These are phyloP conservation scores for Antidorcas marsupialis DNA, from an alignment of 2,113 vertebrate genomes.

Conservation along the genomic window DNA sequence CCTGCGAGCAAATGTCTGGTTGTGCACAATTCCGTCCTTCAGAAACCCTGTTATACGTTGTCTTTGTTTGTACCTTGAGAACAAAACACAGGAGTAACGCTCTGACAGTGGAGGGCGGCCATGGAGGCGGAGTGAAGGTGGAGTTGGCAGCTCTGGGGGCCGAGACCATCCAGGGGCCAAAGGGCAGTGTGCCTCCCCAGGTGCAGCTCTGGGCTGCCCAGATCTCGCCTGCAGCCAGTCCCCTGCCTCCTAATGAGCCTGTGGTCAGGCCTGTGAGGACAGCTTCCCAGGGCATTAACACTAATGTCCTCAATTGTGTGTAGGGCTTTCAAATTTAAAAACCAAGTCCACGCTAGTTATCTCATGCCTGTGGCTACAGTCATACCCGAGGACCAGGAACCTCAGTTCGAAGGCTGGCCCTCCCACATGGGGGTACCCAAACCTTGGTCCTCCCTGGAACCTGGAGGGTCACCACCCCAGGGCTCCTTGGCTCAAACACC, in stretches of 20 bases:
- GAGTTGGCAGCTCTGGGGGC: background rate
- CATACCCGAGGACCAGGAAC: background rate
- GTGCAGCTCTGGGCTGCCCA: fast-evolving
- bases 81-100: slow-evolving; percentile 64
- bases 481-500: background rate
- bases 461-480: background rate
- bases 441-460: background rate
- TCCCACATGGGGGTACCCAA: background rate
- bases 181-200: background rate
- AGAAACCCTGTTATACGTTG: slow-evolving; percentile 42
- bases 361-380: background rate
- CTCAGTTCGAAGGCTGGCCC: background rate
- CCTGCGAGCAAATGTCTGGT: slow-evolving; percentile 42
- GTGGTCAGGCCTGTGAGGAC: background rate
- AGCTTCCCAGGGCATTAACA: background rate
- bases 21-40: slow-evolving; percentile 56
- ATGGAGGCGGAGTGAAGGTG: background rate
- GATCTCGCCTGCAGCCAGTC: background rate
- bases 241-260: background rate
- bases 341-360: no score
- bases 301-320: background rate
- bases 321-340: background rate
- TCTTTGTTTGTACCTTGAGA: slow-evolving; percentile 62
- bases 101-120: slow-evolving; percentile 55
- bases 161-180: background rate